Evolutionary conservation across 2,113 vertebrate genomes (phyloP).

Genomic region (Archocentrus centrarchus): DNA sequence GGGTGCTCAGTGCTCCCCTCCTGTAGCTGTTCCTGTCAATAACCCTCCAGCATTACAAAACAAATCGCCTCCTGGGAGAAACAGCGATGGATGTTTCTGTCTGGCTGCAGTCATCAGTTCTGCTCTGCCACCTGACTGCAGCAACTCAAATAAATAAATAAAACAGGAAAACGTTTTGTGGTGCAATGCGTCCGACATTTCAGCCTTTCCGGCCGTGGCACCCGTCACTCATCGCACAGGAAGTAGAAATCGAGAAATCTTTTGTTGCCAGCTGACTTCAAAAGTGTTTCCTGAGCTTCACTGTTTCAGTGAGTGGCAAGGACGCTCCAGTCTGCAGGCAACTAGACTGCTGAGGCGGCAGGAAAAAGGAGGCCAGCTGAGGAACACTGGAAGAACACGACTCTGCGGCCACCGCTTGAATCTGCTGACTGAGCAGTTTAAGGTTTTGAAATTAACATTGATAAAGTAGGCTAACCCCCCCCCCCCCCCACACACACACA

Average conservation of each 20-base stretch:
- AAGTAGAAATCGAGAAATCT: conserved; percentile 43
- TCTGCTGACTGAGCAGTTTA: conserved; percentile 69
- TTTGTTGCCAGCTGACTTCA: not conserved
- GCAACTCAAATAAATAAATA: not conserved
- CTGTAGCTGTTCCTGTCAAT: conserved; percentile 44
- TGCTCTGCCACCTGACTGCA: conserved; percentile 14
- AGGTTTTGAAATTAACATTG: conserved; percentile 73
- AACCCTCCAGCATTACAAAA: conserved; percentile 44
- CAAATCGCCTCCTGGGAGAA: conserved; percentile 49
- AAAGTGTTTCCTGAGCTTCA: not conserved
- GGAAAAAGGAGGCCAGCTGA: conserved; percentile 64
- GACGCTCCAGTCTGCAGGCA: conserved; percentile 10
- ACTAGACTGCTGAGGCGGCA: conserved; percentile 62
- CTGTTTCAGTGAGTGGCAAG: conserved; percentile 3
- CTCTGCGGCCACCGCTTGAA: conserved; percentile 12
- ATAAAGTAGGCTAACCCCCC: conserved; percentile 69
- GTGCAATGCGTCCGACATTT: conserved; percentile 12
- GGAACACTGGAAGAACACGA: conserved; percentile 23
- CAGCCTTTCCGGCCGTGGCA: not conserved
- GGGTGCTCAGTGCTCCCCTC: not conserved
- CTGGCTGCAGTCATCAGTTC: conserved; percentile 48
- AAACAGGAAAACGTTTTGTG: conserved; percentile 13
- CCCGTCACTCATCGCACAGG: conserved; percentile 60
- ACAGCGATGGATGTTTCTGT: conserved; percentile 30
- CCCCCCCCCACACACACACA: not conserved